Evolutionary conservation across 2,888 invertebrate species (phyloP).

Genomic region (Drosophila helvetica): DNA sequence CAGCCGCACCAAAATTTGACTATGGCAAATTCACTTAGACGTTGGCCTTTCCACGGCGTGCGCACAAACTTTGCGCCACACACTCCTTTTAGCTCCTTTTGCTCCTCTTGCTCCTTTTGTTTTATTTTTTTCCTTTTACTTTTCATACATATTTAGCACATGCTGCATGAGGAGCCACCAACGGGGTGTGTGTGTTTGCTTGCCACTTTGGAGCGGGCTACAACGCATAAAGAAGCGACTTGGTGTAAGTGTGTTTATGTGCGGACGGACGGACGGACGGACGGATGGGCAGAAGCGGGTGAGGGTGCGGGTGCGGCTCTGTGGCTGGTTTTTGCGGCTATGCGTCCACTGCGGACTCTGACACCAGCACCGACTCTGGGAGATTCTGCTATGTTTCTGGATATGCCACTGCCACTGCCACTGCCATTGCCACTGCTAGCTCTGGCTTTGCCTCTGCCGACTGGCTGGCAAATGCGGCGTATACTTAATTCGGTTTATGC

Average conservation of each 20-base stretch:
- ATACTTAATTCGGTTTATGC: slow-evolving; percentile 77
- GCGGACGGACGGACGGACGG: slow-evolving; percentile 1
- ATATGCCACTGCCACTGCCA: not conserved
- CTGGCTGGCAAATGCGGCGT: slow-evolving; percentile 70
- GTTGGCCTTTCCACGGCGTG: slow-evolving; percentile 58
- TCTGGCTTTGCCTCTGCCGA: slow-evolving; percentile 28
- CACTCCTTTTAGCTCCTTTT: slow-evolving; percentile 12
- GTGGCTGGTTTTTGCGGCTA: slow-evolving; percentile 55
- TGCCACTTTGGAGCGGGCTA: slow-evolving; percentile 66
- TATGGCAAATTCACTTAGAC: slow-evolving; percentile 73
- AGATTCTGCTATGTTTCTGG: slow-evolving; percentile 4
- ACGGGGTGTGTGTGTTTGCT: slow-evolving; percentile 49
- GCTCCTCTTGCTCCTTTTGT: slow-evolving; percentile 8
- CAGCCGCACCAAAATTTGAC: slow-evolving; percentile 60
- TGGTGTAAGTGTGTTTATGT: slow-evolving; percentile 38
- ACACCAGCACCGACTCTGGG: slow-evolving; percentile 9
- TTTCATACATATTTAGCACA: slow-evolving; percentile 47
- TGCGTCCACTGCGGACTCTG: slow-evolving; percentile 47
- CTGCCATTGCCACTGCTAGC: slow-evolving; percentile 6
- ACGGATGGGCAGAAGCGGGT: not conserved
- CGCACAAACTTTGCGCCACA: slow-evolving; percentile 53
- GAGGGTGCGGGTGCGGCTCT: slow-evolving; percentile 46
- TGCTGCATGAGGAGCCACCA: slow-evolving; percentile 26
- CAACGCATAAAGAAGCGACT: slow-evolving; percentile 71
- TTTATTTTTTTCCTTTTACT: slow-evolving; percentile 10